phyloP scores from a whole-genome alignment of 2,888 invertebrate species.

The Oscheius sp. region DNA sequence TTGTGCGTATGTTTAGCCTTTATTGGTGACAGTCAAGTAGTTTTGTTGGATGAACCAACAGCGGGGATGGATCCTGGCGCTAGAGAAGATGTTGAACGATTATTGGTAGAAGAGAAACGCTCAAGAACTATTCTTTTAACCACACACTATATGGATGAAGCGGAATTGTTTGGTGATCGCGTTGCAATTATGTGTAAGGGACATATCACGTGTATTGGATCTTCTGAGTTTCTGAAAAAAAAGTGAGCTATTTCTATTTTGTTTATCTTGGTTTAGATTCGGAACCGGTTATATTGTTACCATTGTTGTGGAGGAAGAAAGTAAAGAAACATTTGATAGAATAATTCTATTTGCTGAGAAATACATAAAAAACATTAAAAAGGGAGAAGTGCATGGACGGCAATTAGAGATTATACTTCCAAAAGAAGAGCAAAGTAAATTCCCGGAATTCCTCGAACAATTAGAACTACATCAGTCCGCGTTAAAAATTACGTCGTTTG shows the following conservation, averaged over 20 bases:
- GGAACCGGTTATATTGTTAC: conserved; percentile 66
- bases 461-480: conserved; percentile 52
- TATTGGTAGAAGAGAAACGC: conserved; percentile 35
- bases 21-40: conserved; percentile 58
- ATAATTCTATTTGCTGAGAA: not conserved
- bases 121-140: conserved; percentile 67
- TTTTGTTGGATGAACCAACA: conserved; percentile 70
- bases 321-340: conserved; percentile 36
- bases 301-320: conserved; percentile 44
- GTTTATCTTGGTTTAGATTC: conserved; percentile 37
- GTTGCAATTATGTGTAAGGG: conserved; percentile 69
- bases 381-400: conserved; percentile 40
- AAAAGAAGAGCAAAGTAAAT: conserved; percentile 44
- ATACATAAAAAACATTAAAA: conserved; percentile 1
- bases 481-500: conserved; percentile 48
- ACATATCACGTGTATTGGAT: conserved; percentile 60
- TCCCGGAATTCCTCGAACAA: conserved; percentile 58
- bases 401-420: conserved; percentile 54
- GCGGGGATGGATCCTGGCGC: conserved; percentile 55
- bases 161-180: conserved; percentile 68
- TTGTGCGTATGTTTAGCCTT: conserved; percentile 69
- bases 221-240: conserved; percentile 61
- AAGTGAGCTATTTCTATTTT: conserved; percentile 24
- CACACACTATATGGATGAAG: conserved; percentile 72
- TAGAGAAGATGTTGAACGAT: conserved; percentile 43